Base-by-base conservation (phyloP, 2,113 vertebrate species). In the Crotalus viridis region DNA sequence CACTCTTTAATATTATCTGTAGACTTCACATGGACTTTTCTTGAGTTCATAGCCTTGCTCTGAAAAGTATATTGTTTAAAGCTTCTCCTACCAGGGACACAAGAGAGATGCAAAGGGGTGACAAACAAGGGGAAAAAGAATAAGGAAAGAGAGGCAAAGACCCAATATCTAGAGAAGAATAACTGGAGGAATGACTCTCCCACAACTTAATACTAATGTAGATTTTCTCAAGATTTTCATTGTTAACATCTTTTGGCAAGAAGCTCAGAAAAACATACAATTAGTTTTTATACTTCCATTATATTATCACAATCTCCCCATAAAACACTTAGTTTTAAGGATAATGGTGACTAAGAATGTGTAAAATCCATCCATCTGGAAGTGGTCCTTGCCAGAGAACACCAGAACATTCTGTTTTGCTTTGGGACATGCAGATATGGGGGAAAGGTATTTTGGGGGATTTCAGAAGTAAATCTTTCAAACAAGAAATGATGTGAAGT, bases 51-150 rank as follows among this genome's bases (percentile, higher is more conserved):
- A 85, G 61, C 4, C 1, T 33, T 85, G 74, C 43, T 55, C 43
- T 51, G 17, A 39, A 59, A 93, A 90, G 74, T 88, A 57, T 88
- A 93, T 91, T 88, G 33, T 91, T 69, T 88, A 56, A 85, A 51
- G 26, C 86, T 24, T 22, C 87, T 61, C 24, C 22, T 87, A 56
- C 81, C 46, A 87, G 10, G 33, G n/a, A 61, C 54, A 59, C 59
- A 17, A 12, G 56, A 74, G 3, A 57, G 46, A 51, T 2, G 24
- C 1, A 2, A 15, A 46, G 6, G 51, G 51, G 0, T 15, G 10
- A 28, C 5, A 19, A 24, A 43, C 0, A 22, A 56, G 9, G 17
- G 1, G 4, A n/a, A 24, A 1, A 8, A n/a, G 51, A 21, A 61
- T 87, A 87, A 86, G 48, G 85, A 26, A 10, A 24, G 39, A 87